Conservation (phyloP, 2,113 vertebrate species). For the Plestiodon gilberti region DNA sequence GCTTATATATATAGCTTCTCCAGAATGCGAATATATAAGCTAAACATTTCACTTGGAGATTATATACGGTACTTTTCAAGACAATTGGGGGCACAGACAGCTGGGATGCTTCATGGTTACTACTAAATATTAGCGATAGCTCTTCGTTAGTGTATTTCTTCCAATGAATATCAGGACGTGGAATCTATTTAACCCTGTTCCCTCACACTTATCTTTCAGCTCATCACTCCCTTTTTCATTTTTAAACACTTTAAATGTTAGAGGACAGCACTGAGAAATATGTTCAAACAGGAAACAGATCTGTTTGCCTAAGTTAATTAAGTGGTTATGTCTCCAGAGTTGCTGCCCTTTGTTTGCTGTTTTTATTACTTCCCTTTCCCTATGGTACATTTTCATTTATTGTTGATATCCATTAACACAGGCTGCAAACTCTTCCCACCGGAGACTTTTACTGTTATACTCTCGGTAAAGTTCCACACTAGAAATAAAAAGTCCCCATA, state of each 20-base stretch:
- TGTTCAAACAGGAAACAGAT: neutral
- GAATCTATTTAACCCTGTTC: neutral
- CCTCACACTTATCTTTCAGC: neutral
- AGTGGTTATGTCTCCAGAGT: constrained; percentile 4
- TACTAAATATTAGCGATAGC: neutral
- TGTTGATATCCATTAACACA: constrained; percentile 15
- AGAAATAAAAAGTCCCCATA: neutral
- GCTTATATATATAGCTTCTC: neutral
- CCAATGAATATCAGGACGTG: neutral
- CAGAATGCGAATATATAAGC: neutral
- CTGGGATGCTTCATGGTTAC: neutral
- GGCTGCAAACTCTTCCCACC: neutral
- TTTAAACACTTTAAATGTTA: constrained; percentile 6
- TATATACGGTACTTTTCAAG: neutral
- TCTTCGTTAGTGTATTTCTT: neutral
- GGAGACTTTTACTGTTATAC: neutral
- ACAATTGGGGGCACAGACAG: no score
- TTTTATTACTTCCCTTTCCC: constrained; percentile 9
- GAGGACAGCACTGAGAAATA: neutral
- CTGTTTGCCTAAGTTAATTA: constrained; percentile 13
- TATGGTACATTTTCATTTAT: constrained; percentile 9
- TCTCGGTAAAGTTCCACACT: neutral
- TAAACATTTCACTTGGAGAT: neutral
- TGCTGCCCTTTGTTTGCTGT: neutral
- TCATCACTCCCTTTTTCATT: neutral